These are phyloP conservation scores for Pyrrhosoma nymphula DNA, from an alignment of 2,888 invertebrate genomes.

Conservation along the genomic window DNA sequence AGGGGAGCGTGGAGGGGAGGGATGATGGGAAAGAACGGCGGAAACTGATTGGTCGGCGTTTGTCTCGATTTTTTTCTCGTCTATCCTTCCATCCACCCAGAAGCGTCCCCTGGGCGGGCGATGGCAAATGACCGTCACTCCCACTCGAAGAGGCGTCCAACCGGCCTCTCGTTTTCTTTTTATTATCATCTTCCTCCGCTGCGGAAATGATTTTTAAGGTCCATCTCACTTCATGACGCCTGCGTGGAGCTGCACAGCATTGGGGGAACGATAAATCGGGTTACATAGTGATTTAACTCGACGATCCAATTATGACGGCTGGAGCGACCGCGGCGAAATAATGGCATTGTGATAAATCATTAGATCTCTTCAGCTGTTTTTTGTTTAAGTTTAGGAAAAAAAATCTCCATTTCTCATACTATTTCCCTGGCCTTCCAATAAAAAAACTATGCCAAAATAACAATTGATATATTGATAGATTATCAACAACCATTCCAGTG, in stretches of 20 bases:
- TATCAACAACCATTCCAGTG: too few relatives aligned
- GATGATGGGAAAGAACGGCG: background rate
- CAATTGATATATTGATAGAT: too few relatives aligned
- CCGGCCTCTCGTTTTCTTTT: background rate
- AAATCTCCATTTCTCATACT: too few relatives aligned
- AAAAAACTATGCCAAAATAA: too few relatives aligned
- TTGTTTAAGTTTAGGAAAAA: too few relatives aligned
- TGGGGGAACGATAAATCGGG: background rate
- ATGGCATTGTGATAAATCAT: background rate
- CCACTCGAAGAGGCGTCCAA: background rate
- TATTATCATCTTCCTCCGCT: background rate
- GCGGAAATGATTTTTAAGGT: slow-evolving; percentile 7
- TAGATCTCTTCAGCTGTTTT: too few relatives aligned
- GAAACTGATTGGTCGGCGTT: slow-evolving; percentile 48
- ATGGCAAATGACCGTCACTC: background rate
- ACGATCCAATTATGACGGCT: background rate
- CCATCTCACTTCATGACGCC: background rate
- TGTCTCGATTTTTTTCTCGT: slow-evolving; percentile 32
- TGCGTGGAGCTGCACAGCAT: background rate
- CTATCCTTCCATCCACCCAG: background rate
- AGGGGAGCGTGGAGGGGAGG: background rate
- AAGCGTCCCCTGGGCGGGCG: background rate
- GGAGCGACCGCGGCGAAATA: background rate
- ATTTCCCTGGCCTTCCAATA: too few relatives aligned
- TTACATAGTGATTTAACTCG: background rate